Conservation (phyloP, 2,888 invertebrate genomes). For the Nephrocerus scutellatus region DNA sequence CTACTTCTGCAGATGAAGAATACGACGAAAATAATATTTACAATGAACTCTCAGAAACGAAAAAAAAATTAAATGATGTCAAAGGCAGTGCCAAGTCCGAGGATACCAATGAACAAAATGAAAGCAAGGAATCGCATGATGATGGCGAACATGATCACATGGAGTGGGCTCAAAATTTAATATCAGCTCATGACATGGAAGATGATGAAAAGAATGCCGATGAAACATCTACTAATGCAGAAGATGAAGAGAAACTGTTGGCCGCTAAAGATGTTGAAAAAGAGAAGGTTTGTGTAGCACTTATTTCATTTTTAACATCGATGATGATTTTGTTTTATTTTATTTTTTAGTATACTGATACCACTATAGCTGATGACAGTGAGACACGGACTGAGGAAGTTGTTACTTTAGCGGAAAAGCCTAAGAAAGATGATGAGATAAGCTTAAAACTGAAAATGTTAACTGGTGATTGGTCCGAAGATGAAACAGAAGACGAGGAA, state of each 20-base stretch:
- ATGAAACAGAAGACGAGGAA: conserved; percentile 29
- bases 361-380: neutral
- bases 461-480: conserved; percentile 46
- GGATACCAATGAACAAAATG: conserved; percentile 19
- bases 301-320: too few species aligned
- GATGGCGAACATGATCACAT: conserved; percentile 28
- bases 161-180: conserved; percentile 43
- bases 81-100: conserved; percentile 3
- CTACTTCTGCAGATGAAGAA: conserved; percentile 18
- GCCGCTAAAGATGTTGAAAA: neutral
- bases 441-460: conserved; percentile 41
- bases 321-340: too few species aligned
- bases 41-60: conserved; percentile 30
- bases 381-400: neutral
- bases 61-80: conserved; percentile 23
- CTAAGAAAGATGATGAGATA: conserved; percentile 36
- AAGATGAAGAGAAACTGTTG: conserved; percentile 2
- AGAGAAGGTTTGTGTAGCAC: neutral
- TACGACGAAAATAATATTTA: conserved; percentile 39
- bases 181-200: conserved; percentile 39
- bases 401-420: conserved; percentile 22
- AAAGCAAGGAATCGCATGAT: conserved; percentile 39
- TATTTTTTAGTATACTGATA: too few species aligned
- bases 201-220: conserved; percentile 20
- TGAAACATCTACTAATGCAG: conserved; percentile 1